Conservation (phyloP, 2,113 vertebrate genomes). For the Cinclus cinclus region DNA sequence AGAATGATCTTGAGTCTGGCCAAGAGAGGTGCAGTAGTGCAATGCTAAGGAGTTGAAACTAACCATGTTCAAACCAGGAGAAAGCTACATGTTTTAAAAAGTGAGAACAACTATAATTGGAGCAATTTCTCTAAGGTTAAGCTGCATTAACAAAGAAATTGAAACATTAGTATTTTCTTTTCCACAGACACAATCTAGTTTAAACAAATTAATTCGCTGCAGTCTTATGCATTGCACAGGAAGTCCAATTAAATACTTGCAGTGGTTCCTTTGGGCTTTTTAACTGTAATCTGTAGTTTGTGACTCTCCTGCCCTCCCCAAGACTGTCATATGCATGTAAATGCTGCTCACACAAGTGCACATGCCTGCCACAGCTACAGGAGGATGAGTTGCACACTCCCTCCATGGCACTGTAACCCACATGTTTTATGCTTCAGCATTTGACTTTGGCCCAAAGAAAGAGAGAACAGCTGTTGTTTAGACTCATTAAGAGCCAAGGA, state of each 20-base stretch:
- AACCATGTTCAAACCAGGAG: background rate
- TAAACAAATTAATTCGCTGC: background rate
- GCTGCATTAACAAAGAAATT: background rate
- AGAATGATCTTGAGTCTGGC: background rate
- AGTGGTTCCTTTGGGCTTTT: background rate
- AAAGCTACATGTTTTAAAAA: background rate
- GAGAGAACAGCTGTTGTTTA: slow-evolving; percentile 51
- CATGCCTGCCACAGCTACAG: background rate
- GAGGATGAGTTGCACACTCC: background rate
- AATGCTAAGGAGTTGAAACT: background rate
- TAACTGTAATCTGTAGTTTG: background rate
- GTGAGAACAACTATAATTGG: background rate
- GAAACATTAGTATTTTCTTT: background rate
- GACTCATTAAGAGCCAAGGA: slow-evolving; percentile 53
- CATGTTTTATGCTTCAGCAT: slow-evolving; percentile 36
- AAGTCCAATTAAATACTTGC: background rate
- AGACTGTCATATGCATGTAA: background rate
- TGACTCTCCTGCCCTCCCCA: background rate
- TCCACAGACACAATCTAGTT: background rate
- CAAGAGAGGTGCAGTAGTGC: background rate
- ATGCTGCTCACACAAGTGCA: background rate
- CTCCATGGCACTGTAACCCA: slow-evolving; percentile 8
- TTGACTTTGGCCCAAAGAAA: slow-evolving; percentile 48
- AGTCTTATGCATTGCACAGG: background rate
- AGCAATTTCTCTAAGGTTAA: background rate